Percentiles rank a stretch among this genome's conserved stretches.
phyloP scores from a whole-genome alignment of 2,888 invertebrate genomes.

The Torymus tubicola region DNA sequence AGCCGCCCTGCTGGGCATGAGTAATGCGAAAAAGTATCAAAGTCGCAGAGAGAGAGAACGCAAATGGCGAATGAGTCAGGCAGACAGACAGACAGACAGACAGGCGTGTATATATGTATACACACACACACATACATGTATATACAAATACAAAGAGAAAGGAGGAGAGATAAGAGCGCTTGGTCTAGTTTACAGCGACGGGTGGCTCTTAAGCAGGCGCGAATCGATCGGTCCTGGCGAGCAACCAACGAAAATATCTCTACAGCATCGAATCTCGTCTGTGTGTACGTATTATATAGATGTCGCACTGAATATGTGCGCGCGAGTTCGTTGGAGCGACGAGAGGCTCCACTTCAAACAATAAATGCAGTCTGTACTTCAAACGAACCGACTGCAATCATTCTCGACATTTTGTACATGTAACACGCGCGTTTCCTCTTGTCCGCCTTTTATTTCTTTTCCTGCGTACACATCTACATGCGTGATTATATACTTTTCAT shows the following conservation, averaged over 20 bases:
- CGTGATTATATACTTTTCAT: too few species aligned
- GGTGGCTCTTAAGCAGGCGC: slow-evolving; percentile 61
- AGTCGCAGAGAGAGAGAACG: background rate
- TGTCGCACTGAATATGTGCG: background rate
- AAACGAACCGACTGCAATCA: background rate
- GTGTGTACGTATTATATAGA: background rate
- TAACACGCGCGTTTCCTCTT: background rate
- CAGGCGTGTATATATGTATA: too few species aligned
- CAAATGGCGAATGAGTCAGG: too few species aligned
- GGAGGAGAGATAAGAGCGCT: slow-evolving; percentile 60
- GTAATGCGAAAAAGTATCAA: too few species aligned
- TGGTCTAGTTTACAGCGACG: slow-evolving; percentile 68
- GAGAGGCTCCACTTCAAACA: slow-evolving; percentile 36
- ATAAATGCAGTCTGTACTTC: slow-evolving; percentile 36
- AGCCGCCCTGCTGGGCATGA: background rate
- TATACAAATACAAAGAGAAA: background rate
- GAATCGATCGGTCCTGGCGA: slow-evolving; percentile 43
- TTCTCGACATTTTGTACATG: slow-evolving; percentile 21
- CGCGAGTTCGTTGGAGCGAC: background rate
- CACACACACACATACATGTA: too few species aligned
- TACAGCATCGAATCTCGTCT: background rate
- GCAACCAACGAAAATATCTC: slow-evolving; percentile 28
- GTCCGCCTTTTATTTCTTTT: background rate
- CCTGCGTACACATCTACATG: background rate
- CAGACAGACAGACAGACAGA: too few species aligned